phyloP scores from a whole-genome alignment of 2,797 vertebrate genomes.

The Epinephelus awoara region DNA sequence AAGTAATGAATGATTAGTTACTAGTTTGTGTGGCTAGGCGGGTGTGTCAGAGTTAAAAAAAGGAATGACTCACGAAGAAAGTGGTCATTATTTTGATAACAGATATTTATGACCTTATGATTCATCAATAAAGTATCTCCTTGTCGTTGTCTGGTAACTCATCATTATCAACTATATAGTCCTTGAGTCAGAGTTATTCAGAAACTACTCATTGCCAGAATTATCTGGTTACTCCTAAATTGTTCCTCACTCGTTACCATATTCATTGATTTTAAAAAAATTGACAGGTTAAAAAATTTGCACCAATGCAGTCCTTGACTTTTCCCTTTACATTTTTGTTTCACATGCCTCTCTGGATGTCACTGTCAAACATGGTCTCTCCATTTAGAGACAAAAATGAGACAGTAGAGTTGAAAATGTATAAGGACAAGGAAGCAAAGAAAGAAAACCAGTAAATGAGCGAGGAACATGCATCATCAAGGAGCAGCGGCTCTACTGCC shows the following conservation, averaged over 20 bases:
- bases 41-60: background rate
- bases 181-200: background rate
- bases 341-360: background rate
- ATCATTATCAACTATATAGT: background rate
- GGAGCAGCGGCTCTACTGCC: too few relatives aligned
- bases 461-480: background rate
- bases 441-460: background rate
- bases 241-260: background rate
- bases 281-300: background rate
- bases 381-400: background rate
- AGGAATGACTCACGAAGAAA: background rate
- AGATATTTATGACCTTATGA: background rate
- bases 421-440: fast-evolving
- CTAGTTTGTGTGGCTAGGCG: background rate
- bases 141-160: background rate
- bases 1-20: background rate
- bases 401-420: background rate
- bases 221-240: too few relatives aligned
- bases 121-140: background rate
- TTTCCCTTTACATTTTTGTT: background rate
- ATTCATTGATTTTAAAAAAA: background rate
- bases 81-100: background rate
- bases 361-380: background rate
- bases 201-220: background rate
- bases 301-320: background rate